Conservation (phyloP, 2,888 invertebrate genomes). For the Dynastes tityus region DNA sequence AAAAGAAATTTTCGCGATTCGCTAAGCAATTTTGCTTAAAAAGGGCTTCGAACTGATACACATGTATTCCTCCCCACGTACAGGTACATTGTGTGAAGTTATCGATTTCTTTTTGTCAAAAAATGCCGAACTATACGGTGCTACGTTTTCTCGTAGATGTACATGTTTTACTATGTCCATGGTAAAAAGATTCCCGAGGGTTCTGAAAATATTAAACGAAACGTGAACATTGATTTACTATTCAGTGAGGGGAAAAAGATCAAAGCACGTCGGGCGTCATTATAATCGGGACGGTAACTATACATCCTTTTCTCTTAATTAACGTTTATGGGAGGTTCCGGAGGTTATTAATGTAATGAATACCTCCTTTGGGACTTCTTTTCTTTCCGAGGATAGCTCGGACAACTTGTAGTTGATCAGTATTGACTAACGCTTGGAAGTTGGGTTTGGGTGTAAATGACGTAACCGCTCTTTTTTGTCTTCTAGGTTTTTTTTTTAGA, state of each 20-base stretch:
- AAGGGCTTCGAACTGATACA: neutral
- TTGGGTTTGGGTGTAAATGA: no score
- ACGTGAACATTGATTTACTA: slow-evolving; percentile 28
- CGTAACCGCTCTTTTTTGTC: no score
- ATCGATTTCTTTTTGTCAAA: slow-evolving; percentile 31
- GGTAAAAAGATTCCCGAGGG: slow-evolving; percentile 12
- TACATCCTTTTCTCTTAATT: slow-evolving; percentile 24
- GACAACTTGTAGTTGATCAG: neutral
- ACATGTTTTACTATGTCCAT: neutral
- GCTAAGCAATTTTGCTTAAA: slow-evolving; percentile 20
- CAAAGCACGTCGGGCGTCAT: slow-evolving; percentile 26
- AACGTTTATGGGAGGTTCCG: neutral
- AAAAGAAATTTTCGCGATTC: slow-evolving; percentile 13
- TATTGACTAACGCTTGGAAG: neutral
- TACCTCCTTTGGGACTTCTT: neutral
- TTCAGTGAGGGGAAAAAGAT: slow-evolving; percentile 23
- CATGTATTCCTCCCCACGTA: neutral
- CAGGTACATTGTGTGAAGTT: neutral
- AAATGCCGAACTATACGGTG: neutral
- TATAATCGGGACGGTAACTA: slow-evolving; percentile 9
- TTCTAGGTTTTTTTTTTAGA: no score
- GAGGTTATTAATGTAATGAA: slow-evolving; percentile 23
- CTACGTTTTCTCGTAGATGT: neutral
- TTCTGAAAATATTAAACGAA: slow-evolving; percentile 31
- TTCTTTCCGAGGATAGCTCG: neutral